Evolutionary conservation across 2,113 vertebrate genomes (phyloP), one percentile per base, ranked within the genome.

Genomic region (Dipodomys stephensi): DNA sequence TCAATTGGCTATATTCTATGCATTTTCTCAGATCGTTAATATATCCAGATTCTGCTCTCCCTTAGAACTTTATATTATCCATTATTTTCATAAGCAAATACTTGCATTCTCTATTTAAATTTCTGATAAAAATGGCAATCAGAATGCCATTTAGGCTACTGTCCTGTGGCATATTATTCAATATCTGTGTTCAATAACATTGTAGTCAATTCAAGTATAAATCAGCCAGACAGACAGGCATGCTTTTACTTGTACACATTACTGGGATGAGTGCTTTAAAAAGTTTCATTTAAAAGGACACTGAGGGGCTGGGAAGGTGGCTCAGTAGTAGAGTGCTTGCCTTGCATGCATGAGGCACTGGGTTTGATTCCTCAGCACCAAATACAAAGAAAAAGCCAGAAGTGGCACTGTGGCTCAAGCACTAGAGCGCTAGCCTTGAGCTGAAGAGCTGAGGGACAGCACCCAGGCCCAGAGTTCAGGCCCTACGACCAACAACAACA

Each of bases 21-120:
- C 15, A 77, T 32, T 18, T 71, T 64, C 19, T 87, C 76, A 91
- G 35, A n/a, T 22, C 91, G 32, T 84, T 7, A 71, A 46, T 49
- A 65, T 64, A 92, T 80, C 60, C 32, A 73, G 46, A 76, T 89
- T 94, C 44, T 84, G 39, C 19, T 83, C 20, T 32, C 25, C 12
- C 67, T 87, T 87, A 73, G 7, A 77, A 46, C 23, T 83, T 80
- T 89, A 27, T 5, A 71, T 68, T 62, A 78, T 60, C 19, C 69
- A 86, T 94, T n/a, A 65, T 49, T 86, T 73, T 83, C 7, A 62
- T 77, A 39, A 89, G 27, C 4, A 68, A 71, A 81, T 64, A 27
- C 1, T 90, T 20, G 92, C 80, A 19, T 69, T 32, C 6, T 81
- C 81, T 90, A 68, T 72, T 20, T 64, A 92, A 80, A 44, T 95